Evolutionary conservation across 2,888 invertebrate genomes (phyloP), one percentile per base, ranked within the genome.

Genomic region (Cosmopolites sordidus): DNA sequence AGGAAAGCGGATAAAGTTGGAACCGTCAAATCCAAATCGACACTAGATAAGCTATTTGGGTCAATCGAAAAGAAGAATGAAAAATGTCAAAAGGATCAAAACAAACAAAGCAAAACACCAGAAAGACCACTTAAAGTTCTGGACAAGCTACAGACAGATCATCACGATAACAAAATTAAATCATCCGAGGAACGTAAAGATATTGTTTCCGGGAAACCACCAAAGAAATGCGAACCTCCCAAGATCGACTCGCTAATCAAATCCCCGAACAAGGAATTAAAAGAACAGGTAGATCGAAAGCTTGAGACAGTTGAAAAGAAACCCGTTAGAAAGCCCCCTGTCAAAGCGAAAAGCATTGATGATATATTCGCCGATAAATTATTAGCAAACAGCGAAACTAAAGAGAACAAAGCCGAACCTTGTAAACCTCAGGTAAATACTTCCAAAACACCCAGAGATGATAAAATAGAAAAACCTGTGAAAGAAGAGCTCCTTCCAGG

Each of bases 11-110:
- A 50, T 38, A 67, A 66, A 51, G 52, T 37, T 2, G 51, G 53
- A 9, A 30, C 54, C 15, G 53, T 50, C 11, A 68, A 63, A 71
- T 67, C 78, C 66, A 69, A 73, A 61, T 75, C 71, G 16, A 75
- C 80, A 1, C 65, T 83, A 43, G 83, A 83, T 60, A 79, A 79
- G 60, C 67, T 83, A 40, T 75, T 83, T 40, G 80, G 67, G 40
- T 62, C 63, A 14, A 52, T 64, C 1, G 66, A 66, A 11, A 64
- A 62, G 22, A 55, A 49, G 47, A 16, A 29, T 17, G 54, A 51
- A 33, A 51, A 51, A 30, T 43, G 51, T 18, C 16, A 48, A 15
- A 48, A 48, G 14, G 48, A 39, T 30, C 48, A 50, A 39, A 42
- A 17, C 39, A 27, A 58, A 30, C 62, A 62, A 45, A 60, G 62